Base-by-base conservation (phyloP, 1,140 invertebrate species). In the Anthonomus grandis region DNA sequence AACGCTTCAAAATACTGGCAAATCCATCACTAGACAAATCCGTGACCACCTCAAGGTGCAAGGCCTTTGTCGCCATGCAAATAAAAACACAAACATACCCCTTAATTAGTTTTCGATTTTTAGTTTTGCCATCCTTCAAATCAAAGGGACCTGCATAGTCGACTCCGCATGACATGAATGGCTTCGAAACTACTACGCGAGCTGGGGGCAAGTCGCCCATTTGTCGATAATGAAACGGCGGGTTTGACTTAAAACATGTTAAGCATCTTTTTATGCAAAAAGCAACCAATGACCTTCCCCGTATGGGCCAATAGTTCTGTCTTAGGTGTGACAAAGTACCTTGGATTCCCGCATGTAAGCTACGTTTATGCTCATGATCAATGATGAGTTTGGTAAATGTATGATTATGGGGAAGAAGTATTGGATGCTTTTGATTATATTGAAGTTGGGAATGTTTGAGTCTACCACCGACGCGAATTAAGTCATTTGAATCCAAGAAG, bases 391-490 rank as follows among this genome's bases (percentile, higher is more conserved):
- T 57, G 6, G 66, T 59, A 23, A 64, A 0, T 41, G 17, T 18
- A 47, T 63, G 50, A 45, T 63, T 47, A 24, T 37, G 31, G 4
- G 46, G n/a, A 10, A 22, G 74, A 66, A 5, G 67, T 69, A 62
- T 74, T 23, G 47, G 38, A 62, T 36, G 64, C 38, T 68, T 70
- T 17, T 50, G 38, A 18, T 59, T 45, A 47, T 65, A 46, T 2
- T 64, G 25, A 4, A 75, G 18, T 5, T 60, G 19, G 0, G 66
- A 46, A 23, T 63, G 63, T 34, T 23, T 37, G 8, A 77, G 22
- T 49, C 75, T 57, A 25, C 76, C 71, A 3, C 75, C 75, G 1
- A 77, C 74, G 10, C 73, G 55, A 23, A 78, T 25, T 10, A 75
- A 13, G n/a, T 41, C n/a, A 41, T 65, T 66, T 12, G 64, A n/a